These are phyloP conservation scores for Leuctra nigra DNA, from an alignment of 2,888 invertebrate species.

Conservation along the genomic window DNA sequence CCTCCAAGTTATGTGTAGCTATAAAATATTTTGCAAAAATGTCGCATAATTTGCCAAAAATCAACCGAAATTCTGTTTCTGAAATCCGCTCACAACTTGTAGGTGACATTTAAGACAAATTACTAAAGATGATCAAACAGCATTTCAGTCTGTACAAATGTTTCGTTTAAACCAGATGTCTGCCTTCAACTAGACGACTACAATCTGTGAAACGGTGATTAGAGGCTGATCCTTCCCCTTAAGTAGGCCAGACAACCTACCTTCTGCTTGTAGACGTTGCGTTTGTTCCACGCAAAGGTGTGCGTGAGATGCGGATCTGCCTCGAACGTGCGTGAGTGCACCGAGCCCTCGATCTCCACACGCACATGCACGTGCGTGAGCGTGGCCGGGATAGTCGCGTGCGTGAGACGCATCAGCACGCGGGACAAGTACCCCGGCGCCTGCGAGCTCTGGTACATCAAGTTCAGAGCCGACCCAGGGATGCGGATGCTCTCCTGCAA, in stretches of 20 bases:
- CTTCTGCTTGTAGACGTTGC: constrained; percentile 96
- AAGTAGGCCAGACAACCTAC: constrained; percentile 41
- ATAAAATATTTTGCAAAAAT: too few species aligned
- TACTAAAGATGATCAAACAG: too few species aligned
- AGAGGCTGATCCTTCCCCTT: too few species aligned
- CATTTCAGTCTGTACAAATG: too few species aligned
- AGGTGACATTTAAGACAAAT: too few species aligned
- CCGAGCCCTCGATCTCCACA: constrained; percentile 87
- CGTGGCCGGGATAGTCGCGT: constrained; percentile 68
- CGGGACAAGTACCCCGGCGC: constrained; percentile 91
- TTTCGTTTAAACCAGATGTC: too few species aligned
- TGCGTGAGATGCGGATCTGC: constrained; percentile 93
- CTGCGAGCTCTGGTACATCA: constrained; percentile 94
- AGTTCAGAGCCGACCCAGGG: constrained; percentile 86
- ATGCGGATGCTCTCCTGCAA: constrained; percentile 94
- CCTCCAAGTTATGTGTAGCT: too few species aligned
- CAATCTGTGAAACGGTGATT: too few species aligned
- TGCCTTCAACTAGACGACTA: too few species aligned
- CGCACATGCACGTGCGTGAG: constrained; percentile 85
- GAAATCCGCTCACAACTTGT: too few species aligned
- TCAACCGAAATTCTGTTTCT: too few species aligned
- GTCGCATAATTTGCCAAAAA: too few species aligned
- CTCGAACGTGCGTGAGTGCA: constrained; percentile 89
- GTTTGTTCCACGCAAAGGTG: constrained; percentile 96
- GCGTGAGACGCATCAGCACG: constrained; percentile 83